Percentiles rank a stretch among this genome's conserved stretches.
These are phyloP conservation scores for Dryococelus australis DNA, from an alignment of 2,888 invertebrate genomes.

Conservation along the genomic window DNA sequence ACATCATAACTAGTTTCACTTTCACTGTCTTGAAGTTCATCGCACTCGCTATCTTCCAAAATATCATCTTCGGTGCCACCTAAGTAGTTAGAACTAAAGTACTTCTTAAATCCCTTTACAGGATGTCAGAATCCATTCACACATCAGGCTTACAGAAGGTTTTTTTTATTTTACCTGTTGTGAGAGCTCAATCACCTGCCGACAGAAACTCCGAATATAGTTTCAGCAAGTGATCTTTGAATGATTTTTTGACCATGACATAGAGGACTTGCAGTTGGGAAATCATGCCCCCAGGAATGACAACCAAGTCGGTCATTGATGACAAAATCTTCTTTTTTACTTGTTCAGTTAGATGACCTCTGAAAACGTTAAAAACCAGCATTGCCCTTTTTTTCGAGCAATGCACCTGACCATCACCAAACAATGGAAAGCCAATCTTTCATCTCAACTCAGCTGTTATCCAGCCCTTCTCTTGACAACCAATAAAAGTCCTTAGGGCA, in stretches of 20 bases:
- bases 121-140: constrained; percentile 34
- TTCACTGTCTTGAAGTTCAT: not conserved
- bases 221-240: constrained; percentile 34
- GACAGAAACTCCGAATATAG: constrained; percentile 36
- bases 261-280: constrained; percentile 38
- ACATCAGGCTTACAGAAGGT: constrained; percentile 27
- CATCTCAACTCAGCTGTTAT: constrained; percentile 42
- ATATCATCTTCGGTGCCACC: constrained; percentile 21
- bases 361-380: constrained; percentile 42
- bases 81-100: constrained; percentile 34
- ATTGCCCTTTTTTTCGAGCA: constrained; percentile 37
- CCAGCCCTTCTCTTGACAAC: constrained; percentile 45
- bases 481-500: constrained; percentile 38
- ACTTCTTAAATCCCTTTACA: constrained; percentile 39
- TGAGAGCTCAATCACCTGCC: constrained; percentile 33
- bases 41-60: constrained; percentile 25
- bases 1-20: not conserved
- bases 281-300: constrained; percentile 42
- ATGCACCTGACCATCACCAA: constrained; percentile 41
- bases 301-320: constrained; percentile 36
- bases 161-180: constrained; percentile 37
- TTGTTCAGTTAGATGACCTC: constrained; percentile 38
- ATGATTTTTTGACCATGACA: constrained; percentile 40
- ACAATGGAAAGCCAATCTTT: constrained; percentile 43
- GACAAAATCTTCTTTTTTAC: constrained; percentile 34